Base-by-base conservation (phyloP, 2,888 invertebrate genomes). In the Spialia ferax region DNA sequence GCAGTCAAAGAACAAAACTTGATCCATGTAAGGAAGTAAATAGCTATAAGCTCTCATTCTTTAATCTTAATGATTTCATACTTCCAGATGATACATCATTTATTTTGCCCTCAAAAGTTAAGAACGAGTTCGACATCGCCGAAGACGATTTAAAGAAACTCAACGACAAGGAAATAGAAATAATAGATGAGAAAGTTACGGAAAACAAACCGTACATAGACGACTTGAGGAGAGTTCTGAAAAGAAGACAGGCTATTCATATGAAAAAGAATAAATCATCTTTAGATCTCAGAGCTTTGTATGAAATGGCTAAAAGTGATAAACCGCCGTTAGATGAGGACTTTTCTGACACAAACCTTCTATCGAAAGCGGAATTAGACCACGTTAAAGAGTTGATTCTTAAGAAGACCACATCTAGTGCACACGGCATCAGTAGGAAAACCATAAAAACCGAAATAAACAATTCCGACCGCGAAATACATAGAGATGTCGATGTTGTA, bases 161-260 rank as follows among this genome's bases (percentile, higher is more conserved):
- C 0, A 83, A 80, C 65, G 82, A 86, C 15, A 88, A 86, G 62
- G 91, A 91, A 71, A 83, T 93, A 1, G 91, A 93, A 77, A 88
- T 91, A 10, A 89, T 93, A 29, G 93, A 92, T 74, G 81, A 77
- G 1, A 84, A 83, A 42, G 81, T 91, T 74, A 70, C 79, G 0
- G 87, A 86, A 68, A 91, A 93, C 76, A 81, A 81, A 75, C 77
- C 86, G 2, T 88, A 91, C 69, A 75, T 93, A 20, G 83, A 90
- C n/a, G 91, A 89, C 68, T 77, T 93, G 13, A 82, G 79, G 71
- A 80, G 75, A 45, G 79, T 93, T 52, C 74, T 93, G 13, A 85
- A 81, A 70, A 78, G 83, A 13, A 84, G 84, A 45, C 76, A 83
- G 68, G 75, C 74, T 0, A 73, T 78, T 0, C 62, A 71, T 18